These are phyloP conservation scores for Craseonycteris thonglongyai DNA, from an alignment of 2,113 vertebrate species.

Conservation along the genomic window DNA sequence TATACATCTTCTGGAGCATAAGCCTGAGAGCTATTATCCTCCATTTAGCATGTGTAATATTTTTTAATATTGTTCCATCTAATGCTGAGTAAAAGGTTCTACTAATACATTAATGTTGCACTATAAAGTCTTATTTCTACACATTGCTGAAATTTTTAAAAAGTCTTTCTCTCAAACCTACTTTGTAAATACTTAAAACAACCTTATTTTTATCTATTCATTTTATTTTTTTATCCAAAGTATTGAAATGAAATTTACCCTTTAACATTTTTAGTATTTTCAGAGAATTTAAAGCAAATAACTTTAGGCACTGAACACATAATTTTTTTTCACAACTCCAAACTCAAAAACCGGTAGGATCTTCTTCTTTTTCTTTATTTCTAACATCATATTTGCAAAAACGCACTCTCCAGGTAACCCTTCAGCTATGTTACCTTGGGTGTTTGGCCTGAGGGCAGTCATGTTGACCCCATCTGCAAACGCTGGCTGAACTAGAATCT, in stretches of 20 bases:
- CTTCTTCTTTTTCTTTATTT: conserved; percentile 16
- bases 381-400: conserved; percentile 19
- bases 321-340: neutral
- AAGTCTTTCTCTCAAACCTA: neutral
- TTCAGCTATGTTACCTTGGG: conserved; percentile 20
- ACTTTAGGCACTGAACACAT: neutral
- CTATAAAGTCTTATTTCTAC: conserved; percentile 29
- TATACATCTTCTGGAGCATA: neutral
- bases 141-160: conserved; percentile 13
- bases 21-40: neutral
- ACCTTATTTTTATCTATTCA: neutral
- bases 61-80: neutral
- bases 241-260: neutral
- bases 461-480: conserved; percentile 72
- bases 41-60: neutral
- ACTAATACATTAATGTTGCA: conserved; percentile 5
- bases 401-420: neutral
- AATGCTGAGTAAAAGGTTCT: conserved; percentile 1
- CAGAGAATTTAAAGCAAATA: neutral
- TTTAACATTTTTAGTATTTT: conserved; percentile 11
- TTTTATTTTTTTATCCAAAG: neutral
- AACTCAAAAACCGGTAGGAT: neutral
- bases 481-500: conserved; percentile 62
- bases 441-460: conserved; percentile 64
- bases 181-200: conserved; percentile 9